Conservation (phyloP, 2,113 vertebrate species). For the Tachysurus fulvidraco region DNA sequence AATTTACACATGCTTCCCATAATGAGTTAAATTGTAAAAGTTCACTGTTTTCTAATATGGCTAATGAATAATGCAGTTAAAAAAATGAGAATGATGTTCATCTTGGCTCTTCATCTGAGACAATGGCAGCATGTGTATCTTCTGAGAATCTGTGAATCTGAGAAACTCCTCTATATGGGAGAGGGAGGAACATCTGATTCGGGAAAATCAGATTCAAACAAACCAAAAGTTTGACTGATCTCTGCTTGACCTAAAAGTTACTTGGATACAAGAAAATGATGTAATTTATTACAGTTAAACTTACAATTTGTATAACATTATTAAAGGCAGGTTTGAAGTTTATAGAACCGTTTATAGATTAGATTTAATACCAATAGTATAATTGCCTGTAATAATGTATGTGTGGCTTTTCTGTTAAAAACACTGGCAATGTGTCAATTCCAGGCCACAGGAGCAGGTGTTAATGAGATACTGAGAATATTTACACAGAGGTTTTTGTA, state of each 20-base stretch:
- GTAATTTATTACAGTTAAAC: too few species aligned
- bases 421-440: too few species aligned
- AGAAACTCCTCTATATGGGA: not conserved
- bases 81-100: not conserved
- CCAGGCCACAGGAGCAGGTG: constrained; percentile 24
- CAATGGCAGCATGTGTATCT: not conserved
- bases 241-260: not conserved
- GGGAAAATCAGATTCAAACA: not conserved
- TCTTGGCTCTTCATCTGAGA: not conserved
- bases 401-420: too few species aligned
- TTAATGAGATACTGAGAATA: too few species aligned
- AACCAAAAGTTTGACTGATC: not conserved
- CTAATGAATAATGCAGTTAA: not conserved
- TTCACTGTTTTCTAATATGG: not conserved
- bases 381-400: too few species aligned
- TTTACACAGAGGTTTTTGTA: constrained; percentile 36
- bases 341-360: too few species aligned
- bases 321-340: too few species aligned
- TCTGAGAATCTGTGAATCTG: not conserved
- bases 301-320: too few species aligned
- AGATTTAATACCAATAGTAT: too few species aligned
- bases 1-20: not conserved
- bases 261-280: too few species aligned
- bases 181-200: not conserved
- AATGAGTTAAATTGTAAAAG: not conserved